These are phyloP conservation scores for Adoxophyes honmai DNA, from an alignment of 1,140 invertebrate species.

Conservation along the genomic window DNA sequence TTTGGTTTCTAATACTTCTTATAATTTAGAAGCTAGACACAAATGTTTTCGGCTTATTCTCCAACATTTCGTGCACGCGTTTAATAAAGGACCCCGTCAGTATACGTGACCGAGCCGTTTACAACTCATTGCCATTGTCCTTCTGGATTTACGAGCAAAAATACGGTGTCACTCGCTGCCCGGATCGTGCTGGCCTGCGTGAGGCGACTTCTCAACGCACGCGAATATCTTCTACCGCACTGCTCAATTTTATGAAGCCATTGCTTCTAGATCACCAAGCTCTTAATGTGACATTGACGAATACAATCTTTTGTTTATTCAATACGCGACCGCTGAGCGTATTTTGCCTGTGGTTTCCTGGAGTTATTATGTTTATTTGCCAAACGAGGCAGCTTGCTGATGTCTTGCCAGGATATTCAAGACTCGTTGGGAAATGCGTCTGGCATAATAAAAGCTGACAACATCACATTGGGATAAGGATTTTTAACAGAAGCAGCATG, in stretches of 20 bases:
- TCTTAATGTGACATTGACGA: slow-evolving; percentile 35
- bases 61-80: slow-evolving; percentile 24
- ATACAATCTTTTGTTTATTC: slow-evolving; percentile 32
- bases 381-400: background rate
- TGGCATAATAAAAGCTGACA: slow-evolving; percentile 17
- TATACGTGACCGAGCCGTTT: slow-evolving; percentile 28
- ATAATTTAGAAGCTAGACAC: background rate
- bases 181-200: slow-evolving; percentile 27
- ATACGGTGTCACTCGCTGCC: slow-evolving; percentile 1
- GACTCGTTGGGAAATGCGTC: slow-evolving; percentile 19
- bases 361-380: too few species aligned
- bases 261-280: slow-evolving; percentile 28
- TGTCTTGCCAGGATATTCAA: slow-evolving; percentile 4
- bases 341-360: too few species aligned
- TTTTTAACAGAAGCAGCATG: too few species aligned
- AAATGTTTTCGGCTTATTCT: background rate
- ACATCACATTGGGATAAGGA: too few species aligned
- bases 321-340: slow-evolving; percentile 12
- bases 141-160: slow-evolving; percentile 12
- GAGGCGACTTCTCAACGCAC: slow-evolving; percentile 26
- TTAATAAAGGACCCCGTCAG: slow-evolving; percentile 20
- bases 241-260: slow-evolving; percentile 26
- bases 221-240: slow-evolving; percentile 17
- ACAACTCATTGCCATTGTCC: slow-evolving; percentile 11
- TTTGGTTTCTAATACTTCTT: too few species aligned